Percentiles rank a stretch among this genome's conserved stretches.
Conservation (phyloP, 2,797 vertebrate species). For the Telmatherina bonti region DNA sequence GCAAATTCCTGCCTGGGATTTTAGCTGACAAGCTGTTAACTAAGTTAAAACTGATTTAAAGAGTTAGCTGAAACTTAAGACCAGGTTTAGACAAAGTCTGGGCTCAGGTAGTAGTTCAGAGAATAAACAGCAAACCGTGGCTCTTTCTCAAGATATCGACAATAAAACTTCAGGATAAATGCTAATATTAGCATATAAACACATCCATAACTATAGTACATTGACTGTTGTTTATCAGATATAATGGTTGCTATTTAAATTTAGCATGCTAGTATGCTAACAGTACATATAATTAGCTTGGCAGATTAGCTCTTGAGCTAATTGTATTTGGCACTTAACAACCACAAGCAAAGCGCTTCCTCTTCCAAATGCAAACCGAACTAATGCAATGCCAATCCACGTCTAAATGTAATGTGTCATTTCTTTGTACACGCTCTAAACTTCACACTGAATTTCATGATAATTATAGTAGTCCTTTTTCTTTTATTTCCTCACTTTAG, state of each 20-base stretch:
- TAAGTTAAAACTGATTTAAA: constrained; percentile 12
- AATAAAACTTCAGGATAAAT: not conserved
- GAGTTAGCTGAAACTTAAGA: not conserved
- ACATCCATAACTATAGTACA: not conserved
- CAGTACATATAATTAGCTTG: not conserved
- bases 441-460: not conserved
- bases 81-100: not conserved
- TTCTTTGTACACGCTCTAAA: not conserved
- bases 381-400: not conserved
- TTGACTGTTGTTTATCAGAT: not conserved
- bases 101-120: not conserved
- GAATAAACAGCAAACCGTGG: not conserved
- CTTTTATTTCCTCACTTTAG: too few species aligned
- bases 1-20: constrained; percentile 6
- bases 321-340: not conserved
- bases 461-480: not conserved
- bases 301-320: accelerated
- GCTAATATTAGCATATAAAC: not conserved
- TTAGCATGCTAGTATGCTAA: not conserved
- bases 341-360: not conserved
- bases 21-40: not conserved
- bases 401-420: not conserved
- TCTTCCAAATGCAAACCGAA: not conserved
- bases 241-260: not conserved
- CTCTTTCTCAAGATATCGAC: not conserved